These are phyloP conservation scores for Dasyurus viverrinus DNA, from an alignment of 2,113 vertebrate species.

Conservation along the genomic window DNA sequence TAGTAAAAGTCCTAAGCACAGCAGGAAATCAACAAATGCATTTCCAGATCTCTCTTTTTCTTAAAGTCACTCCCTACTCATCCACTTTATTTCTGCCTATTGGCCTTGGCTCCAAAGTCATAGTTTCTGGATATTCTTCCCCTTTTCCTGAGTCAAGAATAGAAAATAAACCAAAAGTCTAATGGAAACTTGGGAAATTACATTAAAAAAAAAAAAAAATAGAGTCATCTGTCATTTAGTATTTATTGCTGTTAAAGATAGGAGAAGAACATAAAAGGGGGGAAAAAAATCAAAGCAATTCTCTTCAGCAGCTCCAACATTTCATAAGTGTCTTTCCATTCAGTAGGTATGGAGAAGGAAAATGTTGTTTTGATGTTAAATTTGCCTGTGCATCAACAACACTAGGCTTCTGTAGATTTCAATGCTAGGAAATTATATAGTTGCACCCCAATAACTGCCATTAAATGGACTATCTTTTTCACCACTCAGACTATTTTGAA, in stretches of 20 bases:
- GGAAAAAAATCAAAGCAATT: not conserved
- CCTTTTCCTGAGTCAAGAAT: not conserved
- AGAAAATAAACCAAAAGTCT: not conserved
- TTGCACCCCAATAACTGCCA: constrained; percentile 1
- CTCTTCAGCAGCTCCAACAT: not conserved
- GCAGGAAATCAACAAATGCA: constrained; percentile 16
- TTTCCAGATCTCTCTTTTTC: constrained; percentile 44
- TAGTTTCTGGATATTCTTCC: not conserved
- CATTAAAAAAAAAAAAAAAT: not conserved
- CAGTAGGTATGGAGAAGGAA: not conserved
- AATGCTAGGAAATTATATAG: constrained; percentile 26
- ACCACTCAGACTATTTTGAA: constrained; percentile 33
- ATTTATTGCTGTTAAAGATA: not conserved
- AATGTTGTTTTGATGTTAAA: constrained; percentile 7
- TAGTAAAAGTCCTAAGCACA: not conserved
- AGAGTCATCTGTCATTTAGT: not conserved
- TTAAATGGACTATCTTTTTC: constrained; percentile 19
- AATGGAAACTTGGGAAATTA: not conserved
- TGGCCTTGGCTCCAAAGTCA: not conserved
- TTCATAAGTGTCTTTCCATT: not conserved
- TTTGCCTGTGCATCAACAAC: not conserved
- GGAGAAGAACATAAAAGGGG: not conserved
- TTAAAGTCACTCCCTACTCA: not conserved
- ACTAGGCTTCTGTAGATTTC: not conserved
- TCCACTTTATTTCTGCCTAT: not conserved